These are phyloP conservation scores for Fragum sueziense DNA, from an alignment of 2,888 invertebrate genomes.

Conservation along the genomic window DNA sequence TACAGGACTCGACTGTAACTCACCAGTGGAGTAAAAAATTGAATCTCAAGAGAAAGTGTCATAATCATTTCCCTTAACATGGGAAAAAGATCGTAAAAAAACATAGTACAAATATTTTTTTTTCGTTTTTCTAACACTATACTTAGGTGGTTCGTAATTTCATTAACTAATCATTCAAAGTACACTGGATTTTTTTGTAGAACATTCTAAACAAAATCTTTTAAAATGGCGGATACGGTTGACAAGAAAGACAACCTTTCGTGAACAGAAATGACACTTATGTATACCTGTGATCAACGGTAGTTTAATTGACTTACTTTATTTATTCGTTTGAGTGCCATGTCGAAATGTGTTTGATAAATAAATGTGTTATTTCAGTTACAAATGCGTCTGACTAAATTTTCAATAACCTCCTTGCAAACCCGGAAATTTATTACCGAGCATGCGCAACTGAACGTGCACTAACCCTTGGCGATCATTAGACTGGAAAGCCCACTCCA, in stretches of 20 bases:
- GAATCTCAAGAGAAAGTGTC: no score
- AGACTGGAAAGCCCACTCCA: no score
- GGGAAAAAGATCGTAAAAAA: no score
- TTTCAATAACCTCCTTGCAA: neutral
- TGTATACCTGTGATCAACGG: no score
- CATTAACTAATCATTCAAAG: no score
- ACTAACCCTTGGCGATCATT: slow-evolving; percentile 3
- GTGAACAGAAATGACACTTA: neutral
- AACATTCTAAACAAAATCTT: slow-evolving; percentile 7
- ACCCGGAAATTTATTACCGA: slow-evolving; percentile 34
- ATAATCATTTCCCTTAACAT: no score
- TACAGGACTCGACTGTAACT: no score
- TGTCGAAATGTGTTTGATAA: slow-evolving; percentile 20
- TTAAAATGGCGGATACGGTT: slow-evolving; percentile 50
- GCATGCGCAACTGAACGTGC: slow-evolving; percentile 17
- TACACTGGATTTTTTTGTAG: no score
- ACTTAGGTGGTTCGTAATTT: no score
- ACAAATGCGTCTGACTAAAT: neutral
- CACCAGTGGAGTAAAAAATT: no score
- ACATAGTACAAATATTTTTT: no score
- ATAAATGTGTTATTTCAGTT: neutral
- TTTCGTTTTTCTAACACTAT: no score
- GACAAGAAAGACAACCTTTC: neutral
- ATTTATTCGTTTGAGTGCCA: slow-evolving; percentile 77
- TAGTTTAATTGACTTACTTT: slow-evolving; percentile 68